Base-by-base conservation (phyloP, 2,797 vertebrate genomes). In the Austrolebias charrua region DNA sequence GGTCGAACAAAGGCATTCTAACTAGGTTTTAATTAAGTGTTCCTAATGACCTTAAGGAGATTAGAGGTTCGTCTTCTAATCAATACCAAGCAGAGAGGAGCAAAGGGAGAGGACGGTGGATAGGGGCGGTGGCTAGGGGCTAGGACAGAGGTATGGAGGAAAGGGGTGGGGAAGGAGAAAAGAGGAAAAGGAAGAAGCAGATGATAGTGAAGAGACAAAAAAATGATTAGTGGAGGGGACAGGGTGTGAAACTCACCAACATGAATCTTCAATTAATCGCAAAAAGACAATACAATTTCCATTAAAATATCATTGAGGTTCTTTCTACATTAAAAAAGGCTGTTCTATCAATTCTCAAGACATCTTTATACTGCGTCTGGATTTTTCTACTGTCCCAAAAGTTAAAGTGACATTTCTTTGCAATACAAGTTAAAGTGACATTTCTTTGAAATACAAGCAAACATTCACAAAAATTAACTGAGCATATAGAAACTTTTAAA, bases 11-110 rank as follows among this genome's bases (percentile, higher is more conserved):
- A 92, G 92, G 92, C 94, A 90, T 91, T 91, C 94, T 95, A 96
- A 95, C 94, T 95, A 94, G 93, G 92, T 94, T 98, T 98, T 97
- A 97, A 98, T 98, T 95, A 97, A 97, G 95, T 96, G 94, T 93
- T 93, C 92, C 93, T 96, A 97, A 98, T 95, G 95, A 96, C 95
- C 94, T 96, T 94, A 95, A 95, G 92, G 94, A 91, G 95, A 96
- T 98, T 97, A 96, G 94, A 93, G 94, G 88, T 88, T 95, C 91
- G 93, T 94, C 95, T 96, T 94, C 94, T 95, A 95, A 98, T 98
- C 96, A 95, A 97, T 98, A 96, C 81, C 72, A 87, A 82, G 88
- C 90, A 91, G 90, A 90, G 88, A 86, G 86, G 73, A 89, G 87
- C 81, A 85, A 79, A 80, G 84, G 87, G 83, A 87, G 85, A 73